Conservation (phyloP, 2,888 invertebrate species). For the Cheilosia urbana region DNA sequence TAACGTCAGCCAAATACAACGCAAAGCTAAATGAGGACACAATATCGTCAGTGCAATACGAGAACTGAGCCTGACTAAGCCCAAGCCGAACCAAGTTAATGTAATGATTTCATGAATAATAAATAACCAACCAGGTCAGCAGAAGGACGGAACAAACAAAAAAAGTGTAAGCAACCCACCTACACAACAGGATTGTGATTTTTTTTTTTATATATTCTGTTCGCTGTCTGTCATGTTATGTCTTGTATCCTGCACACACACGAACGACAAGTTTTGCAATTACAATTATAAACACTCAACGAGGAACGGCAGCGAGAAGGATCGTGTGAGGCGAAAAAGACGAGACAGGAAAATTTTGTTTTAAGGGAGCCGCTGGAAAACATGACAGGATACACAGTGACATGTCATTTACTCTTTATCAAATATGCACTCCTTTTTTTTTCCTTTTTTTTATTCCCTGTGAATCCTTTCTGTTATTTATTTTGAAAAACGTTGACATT, state of each 20-base stretch:
- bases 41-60: constrained; percentile 40
- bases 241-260: constrained; percentile 30
- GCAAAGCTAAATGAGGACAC: constrained; percentile 36
- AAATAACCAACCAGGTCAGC: constrained; percentile 76
- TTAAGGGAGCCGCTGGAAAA: constrained; percentile 24
- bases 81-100: constrained; percentile 77
- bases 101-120: constrained; percentile 82
- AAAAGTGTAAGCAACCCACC: constrained; percentile 14
- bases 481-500: neutral
- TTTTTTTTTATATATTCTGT: neutral
- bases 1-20: constrained; percentile 1
- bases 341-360: constrained; percentile 29
- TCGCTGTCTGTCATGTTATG: constrained; percentile 43
- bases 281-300: constrained; percentile 61
- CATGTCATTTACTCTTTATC: constrained; percentile 34
- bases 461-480: neutral
- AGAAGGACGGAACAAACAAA: neutral
- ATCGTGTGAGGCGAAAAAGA: constrained; percentile 4
- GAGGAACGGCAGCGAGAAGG: neutral
- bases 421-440: constrained; percentile 9
- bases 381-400: constrained; percentile 38
- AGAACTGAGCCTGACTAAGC: constrained; percentile 8
- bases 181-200: constrained; percentile 35
- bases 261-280: constrained; percentile 62
- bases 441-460: neutral